Conservation (phyloP, 2,888 invertebrate genomes). For the Drosophila cognata region DNA sequence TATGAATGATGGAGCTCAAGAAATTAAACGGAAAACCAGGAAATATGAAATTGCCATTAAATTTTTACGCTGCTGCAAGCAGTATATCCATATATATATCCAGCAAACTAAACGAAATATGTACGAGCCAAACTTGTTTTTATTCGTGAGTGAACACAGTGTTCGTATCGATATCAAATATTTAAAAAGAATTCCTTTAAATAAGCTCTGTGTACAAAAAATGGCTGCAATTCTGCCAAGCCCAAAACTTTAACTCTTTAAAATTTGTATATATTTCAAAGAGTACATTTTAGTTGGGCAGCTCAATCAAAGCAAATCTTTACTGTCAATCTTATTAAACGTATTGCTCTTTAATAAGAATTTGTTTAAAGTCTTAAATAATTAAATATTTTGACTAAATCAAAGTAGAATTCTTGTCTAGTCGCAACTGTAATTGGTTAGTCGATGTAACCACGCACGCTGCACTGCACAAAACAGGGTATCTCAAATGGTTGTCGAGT, state of each 20-base stretch:
- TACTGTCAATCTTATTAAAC: no score
- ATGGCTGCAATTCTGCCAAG: not conserved
- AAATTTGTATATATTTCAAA: not conserved
- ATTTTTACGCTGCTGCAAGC: not conserved
- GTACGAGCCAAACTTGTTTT: not conserved
- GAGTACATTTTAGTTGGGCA: rapidly evolving
- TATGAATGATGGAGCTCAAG: not conserved
- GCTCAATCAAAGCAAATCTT: not conserved
- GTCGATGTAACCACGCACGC: not conserved
- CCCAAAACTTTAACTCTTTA: not conserved
- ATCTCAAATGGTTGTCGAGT: conserved; percentile 19
- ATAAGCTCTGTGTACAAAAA: not conserved
- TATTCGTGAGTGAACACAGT: not conserved
- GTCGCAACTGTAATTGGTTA: not conserved
- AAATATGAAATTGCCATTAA: not conserved
- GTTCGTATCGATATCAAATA: no score
- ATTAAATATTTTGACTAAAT: not conserved
- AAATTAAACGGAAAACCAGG: not conserved
- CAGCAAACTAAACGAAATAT: not conserved
- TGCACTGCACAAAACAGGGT: conserved; percentile 10
- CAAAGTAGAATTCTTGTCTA: not conserved
- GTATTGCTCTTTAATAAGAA: not conserved
- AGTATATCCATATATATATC: not conserved
- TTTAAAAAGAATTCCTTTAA: not conserved
- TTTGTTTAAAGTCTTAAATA: not conserved